Conservation (phyloP, 2,888 invertebrate species). For the Chymomyza fuscimana region DNA sequence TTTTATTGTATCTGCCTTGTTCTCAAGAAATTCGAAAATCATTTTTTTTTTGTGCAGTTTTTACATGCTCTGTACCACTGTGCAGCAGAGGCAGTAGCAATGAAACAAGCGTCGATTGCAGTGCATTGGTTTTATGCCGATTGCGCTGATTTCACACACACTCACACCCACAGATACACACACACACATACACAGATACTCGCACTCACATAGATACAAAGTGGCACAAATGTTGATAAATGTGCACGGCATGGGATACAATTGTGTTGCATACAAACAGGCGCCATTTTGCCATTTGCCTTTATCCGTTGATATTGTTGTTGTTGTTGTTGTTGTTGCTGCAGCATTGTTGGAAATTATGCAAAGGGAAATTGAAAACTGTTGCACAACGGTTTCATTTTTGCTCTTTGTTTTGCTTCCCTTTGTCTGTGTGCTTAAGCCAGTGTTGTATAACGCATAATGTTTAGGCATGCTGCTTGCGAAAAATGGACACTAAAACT, state of each 20-base stretch:
- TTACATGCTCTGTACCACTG: not conserved
- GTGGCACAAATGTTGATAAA: slow-evolving; percentile 16
- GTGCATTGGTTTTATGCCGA: slow-evolving; percentile 27
- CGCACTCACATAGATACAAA: not conserved
- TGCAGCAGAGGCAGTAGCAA: slow-evolving; percentile 31
- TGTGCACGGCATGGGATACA: not conserved
- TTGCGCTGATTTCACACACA: slow-evolving; percentile 19
- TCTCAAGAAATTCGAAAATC: no score
- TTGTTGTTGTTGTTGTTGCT: no score
- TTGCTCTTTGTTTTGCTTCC: not conserved
- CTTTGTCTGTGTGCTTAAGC: not conserved
- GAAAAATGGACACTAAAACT: no score
- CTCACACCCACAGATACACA: slow-evolving; percentile 17
- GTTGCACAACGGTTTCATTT: not conserved
- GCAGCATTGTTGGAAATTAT: not conserved
- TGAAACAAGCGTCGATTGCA: slow-evolving; percentile 32
- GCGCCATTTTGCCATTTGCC: no score
- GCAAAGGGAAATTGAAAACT: not conserved
- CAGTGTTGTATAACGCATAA: no score
- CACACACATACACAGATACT: slow-evolving; percentile 24
- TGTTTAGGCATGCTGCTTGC: no score
- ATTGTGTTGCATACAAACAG: not conserved
- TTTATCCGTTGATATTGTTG: no score
- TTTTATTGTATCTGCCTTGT: no score
- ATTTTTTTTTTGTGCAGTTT: not conserved